Base-by-base conservation (phyloP, 2,113 vertebrate species). In the Xenopus borealis region DNA sequence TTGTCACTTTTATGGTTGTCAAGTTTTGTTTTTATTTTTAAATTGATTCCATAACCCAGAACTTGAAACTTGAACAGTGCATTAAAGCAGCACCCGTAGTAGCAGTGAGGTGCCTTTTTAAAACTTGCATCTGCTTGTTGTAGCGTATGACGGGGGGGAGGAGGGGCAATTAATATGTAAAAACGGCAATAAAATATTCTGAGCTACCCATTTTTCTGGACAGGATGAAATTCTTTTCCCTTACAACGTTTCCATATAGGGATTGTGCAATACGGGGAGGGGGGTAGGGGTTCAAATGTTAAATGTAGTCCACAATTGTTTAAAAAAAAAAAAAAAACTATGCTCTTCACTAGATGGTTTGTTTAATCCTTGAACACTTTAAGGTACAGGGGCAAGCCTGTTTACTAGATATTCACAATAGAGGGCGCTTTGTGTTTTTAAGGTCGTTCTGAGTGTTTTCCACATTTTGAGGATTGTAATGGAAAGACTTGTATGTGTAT, bases 381-480 rank as follows among this genome's bases (percentile, higher is more conserved):
- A 69, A 63, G 66, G 73, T 76, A 68, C 72, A 52, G 72, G 65
- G 19, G 16, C 33, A 10, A 4, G 33, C 62, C 62, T 68, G 72
- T 75, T 23, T 75, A 30, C 57, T 75, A 75, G 72, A 18, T 68
- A 75, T 62, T 67, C 68, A 52, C 45, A 52, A 53, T 76, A 69
- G 66, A 23, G 63, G 68, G 66, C 46, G 57, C 45, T 69, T 76
- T 76, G 66, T 76, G 73, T 74, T 74, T 40, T 74, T 74, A 50
- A 67, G 72, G 30, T 19, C 20, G 72, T 75, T 67, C 58, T 13
- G 46, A 69, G 57, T 75, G 61, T 69, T 75, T 27, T 76, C 46
- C 62, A 69, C 50, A 63, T 62, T 63, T 67, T 59, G 73, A 69
- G 59, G 73, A 53, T 76, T 55, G 66, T 63, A 30, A 62, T 45